phyloP scores from a whole-genome alignment of 2,113 vertebrate genomes.

The Labeo catla region DNA sequence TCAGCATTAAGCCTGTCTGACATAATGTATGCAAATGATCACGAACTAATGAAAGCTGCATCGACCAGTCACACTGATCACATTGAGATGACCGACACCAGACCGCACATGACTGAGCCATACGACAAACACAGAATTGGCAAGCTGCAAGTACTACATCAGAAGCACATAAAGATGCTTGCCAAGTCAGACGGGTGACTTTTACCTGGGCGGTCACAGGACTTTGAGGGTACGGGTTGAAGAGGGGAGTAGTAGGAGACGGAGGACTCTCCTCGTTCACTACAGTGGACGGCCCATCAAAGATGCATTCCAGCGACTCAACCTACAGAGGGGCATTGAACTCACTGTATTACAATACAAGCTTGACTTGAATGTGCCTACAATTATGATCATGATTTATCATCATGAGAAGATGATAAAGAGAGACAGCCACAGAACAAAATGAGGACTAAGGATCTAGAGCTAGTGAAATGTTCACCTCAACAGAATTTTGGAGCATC shows the following conservation, averaged over 20 bases:
- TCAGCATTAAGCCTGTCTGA: conserved; percentile 3
- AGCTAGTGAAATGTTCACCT: background rate
- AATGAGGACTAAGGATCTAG: background rate
- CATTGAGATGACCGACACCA: conserved; percentile 3
- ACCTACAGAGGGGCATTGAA: conserved; percentile 70
- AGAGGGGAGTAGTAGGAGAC: conserved; percentile 67
- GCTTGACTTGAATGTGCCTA: conserved; percentile 20
- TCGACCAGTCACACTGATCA: background rate
- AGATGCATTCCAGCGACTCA: conserved; percentile 78
- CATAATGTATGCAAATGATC: background rate
- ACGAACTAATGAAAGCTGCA: background rate
- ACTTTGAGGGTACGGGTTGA: conserved; percentile 63
- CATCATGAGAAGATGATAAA: background rate
- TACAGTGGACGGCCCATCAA: conserved; percentile 72
- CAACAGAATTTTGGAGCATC: background rate
- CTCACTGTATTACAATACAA: conserved; percentile 52
- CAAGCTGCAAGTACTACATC: background rate
- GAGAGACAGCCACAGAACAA: background rate
- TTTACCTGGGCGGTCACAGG: conserved; percentile 65
- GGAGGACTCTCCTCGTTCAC: conserved; percentile 71
- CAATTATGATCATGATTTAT: background rate
- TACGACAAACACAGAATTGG: conserved; percentile 27
- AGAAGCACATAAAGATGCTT: conserved; percentile 38
- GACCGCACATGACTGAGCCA: conserved; percentile 26
- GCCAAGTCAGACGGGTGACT: conserved; percentile 9